Evolutionary conservation across 2,888 invertebrate genomes (phyloP).

Genomic region (Anarsia innoxiella): DNA sequence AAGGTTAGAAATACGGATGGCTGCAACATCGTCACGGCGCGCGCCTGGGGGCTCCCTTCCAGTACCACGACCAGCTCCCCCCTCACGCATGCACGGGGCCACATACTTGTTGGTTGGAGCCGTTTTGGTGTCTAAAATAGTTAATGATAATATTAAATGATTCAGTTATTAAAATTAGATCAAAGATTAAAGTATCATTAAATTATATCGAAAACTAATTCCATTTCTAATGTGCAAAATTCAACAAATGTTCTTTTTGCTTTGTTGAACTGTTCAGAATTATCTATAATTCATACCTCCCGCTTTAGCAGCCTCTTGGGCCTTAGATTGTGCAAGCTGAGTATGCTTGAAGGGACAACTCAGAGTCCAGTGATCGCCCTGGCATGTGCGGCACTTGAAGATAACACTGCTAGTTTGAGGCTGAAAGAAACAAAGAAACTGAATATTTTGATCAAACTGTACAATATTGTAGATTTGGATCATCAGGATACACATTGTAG

Average conservation of each 20-base stretch:
- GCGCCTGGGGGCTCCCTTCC: conserved; percentile 79
- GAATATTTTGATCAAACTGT: no score
- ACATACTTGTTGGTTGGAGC: conserved; percentile 82
- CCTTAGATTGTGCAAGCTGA: conserved; percentile 80
- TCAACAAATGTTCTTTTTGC: no score
- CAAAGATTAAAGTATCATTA: no score
- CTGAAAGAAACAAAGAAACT: no score
- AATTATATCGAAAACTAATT: no score
- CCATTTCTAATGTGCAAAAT: no score
- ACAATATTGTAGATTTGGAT: no score
- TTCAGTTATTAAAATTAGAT: not conserved
- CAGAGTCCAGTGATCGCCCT: conserved; percentile 98
- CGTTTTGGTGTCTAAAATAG: not conserved
- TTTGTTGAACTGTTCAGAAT: no score
- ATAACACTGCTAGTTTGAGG: conserved; percentile 78
- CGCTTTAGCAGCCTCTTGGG: conserved; percentile 54
- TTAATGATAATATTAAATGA: conserved; percentile 1
- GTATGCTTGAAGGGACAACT: conserved; percentile 99
- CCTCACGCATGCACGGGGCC: conserved; percentile 92
- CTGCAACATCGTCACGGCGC: conserved; percentile 88
- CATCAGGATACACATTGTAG: no score
- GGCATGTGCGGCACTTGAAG: conserved; percentile 92
- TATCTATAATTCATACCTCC: conserved; percentile 29
- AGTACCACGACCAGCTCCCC: conserved; percentile 83
- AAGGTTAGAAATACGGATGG: conserved; percentile 97